These are phyloP conservation scores for Galleria mellonella DNA, from an alignment of 1,140 invertebrate species.

Conservation along the genomic window DNA sequence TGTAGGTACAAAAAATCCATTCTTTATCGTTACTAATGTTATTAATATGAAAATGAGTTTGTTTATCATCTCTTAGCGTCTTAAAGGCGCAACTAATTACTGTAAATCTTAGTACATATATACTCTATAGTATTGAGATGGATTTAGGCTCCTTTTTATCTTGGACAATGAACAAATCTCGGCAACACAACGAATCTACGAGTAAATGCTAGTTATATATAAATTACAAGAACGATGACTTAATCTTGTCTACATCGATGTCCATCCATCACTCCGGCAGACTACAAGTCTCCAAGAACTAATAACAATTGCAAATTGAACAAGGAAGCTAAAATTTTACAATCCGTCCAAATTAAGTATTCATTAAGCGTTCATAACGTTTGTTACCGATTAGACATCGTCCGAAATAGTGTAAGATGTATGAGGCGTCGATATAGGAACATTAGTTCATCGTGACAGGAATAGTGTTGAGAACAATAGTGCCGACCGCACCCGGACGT, in stretches of 20 bases:
- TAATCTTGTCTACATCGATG: neutral
- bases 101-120: too few relatives aligned
- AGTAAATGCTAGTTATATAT: too few relatives aligned
- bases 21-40: too few relatives aligned
- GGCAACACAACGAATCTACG: too few relatives aligned
- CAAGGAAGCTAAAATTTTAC: constrained; percentile 29
- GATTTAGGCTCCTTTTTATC: too few relatives aligned
- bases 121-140: too few relatives aligned
- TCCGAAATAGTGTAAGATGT: constrained; percentile 39
- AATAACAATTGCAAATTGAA: constrained; percentile 59
- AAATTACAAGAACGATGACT: too few relatives aligned
- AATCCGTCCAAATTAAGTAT: constrained; percentile 30
- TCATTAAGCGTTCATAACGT: constrained; percentile 24
- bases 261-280: constrained; percentile 28
- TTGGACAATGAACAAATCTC: too few relatives aligned
- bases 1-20: too few relatives aligned
- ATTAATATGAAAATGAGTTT: too few relatives aligned
- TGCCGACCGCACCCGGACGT: constrained; percentile 30
- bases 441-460: constrained; percentile 33
- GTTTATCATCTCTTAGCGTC: too few relatives aligned
- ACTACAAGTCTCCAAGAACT: constrained; percentile 59
- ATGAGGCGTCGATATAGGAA: constrained; percentile 52
- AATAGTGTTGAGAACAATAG: constrained; percentile 32
- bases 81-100: too few relatives aligned
- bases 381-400: constrained; percentile 43